Base-by-base conservation (phyloP, 2,113 vertebrate genomes). In the Synchiropus splendidus region DNA sequence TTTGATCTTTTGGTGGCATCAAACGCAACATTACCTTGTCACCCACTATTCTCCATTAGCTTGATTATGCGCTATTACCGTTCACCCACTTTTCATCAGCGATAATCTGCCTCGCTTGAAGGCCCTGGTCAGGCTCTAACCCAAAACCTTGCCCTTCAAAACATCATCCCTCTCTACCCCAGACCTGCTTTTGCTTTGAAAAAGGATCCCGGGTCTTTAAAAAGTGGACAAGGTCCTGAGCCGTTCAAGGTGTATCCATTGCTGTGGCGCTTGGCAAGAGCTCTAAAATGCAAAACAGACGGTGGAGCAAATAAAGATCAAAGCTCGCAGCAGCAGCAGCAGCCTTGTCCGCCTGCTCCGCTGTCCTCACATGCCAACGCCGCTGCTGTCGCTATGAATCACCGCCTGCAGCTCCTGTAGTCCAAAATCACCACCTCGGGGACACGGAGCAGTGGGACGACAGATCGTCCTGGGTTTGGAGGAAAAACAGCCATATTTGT, bases 261-360 rank as follows among this genome's bases (percentile, higher is more conserved):
- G 77, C 78, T 78, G 21, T 71, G 38, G 48, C 40, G 73, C 77
- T 84, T 82, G 75, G 78, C 74, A 60, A 67, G 70, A 27, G 72
- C 80, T 76, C 76, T 74, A 67, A 85, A 86, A 88, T 80, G 63
- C 79, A 82, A 83, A 88, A 77, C 83, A 86, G 86, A 85, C 82
- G 61, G 72, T 61, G 61, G 47, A 67, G 80, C 72, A 78, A 79
- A 75, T 78, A 62, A 74, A 85, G 80, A 88, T 88, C 83, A 88
- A 86, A 87, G 83, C 21, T 27, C 21, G 32, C 43, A 18, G 32
- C 12, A 17, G 66, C 12, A 17, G 66, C 57, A 57, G 72, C 52
- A 57, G 55, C 41, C 64, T 59, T 51, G 51, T 72, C 67, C 45
- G 70, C 63, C 72, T 59, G 64, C 72, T 70, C 72, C 51, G 78